phyloP scores from a whole-genome alignment of 2,888 invertebrate genomes.

The Drosophila monieri region DNA sequence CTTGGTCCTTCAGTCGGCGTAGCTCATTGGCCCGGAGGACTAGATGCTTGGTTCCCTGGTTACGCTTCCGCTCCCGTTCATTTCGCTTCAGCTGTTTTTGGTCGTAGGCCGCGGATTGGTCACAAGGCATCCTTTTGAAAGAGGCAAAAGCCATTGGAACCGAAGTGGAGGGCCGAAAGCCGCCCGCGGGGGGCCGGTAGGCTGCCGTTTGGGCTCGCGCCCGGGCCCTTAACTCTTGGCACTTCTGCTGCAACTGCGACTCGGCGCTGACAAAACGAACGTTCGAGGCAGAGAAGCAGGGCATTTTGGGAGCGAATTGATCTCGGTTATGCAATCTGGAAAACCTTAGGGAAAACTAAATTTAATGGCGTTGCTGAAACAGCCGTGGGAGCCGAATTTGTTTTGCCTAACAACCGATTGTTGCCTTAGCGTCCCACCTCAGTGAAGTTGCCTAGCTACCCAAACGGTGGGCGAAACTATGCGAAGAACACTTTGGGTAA shows the following conservation, averaged over 20 bases:
- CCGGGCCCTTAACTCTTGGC: conserved; percentile 56
- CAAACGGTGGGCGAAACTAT: conserved; percentile 40
- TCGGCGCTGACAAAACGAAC: conserved; percentile 64
- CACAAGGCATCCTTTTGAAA: conserved; percentile 45
- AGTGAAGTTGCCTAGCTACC: conserved; percentile 47
- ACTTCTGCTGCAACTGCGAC: conserved; percentile 55
- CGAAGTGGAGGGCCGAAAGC: conserved; percentile 54
- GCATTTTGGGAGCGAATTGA: conserved; percentile 54
- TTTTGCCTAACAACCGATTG: conserved; percentile 64
- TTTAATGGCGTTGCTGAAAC: conserved; percentile 17
- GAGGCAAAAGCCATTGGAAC: conserved; percentile 24
- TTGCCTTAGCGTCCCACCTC: conserved; percentile 55
- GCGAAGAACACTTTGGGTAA: conserved; percentile 39
- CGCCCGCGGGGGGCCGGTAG: conserved; percentile 53
- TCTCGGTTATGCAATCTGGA: conserved; percentile 1
- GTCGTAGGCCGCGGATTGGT: conserved; percentile 60
- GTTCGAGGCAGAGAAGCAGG: conserved; percentile 77
- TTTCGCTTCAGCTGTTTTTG: conserved; percentile 58
- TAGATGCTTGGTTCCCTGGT: conserved; percentile 59
- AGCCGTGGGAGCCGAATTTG: conserved; percentile 22
- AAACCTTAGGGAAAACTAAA: neutral
- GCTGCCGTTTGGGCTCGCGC: conserved; percentile 67
- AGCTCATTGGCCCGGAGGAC: conserved; percentile 85
- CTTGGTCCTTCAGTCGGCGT: conserved; percentile 86
- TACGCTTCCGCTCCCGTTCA: conserved; percentile 55